Evolutionary conservation across 2,113 vertebrate species (phyloP), one percentile per base, ranked within the genome.

Genomic region (Hiodon tergisus): DNA sequence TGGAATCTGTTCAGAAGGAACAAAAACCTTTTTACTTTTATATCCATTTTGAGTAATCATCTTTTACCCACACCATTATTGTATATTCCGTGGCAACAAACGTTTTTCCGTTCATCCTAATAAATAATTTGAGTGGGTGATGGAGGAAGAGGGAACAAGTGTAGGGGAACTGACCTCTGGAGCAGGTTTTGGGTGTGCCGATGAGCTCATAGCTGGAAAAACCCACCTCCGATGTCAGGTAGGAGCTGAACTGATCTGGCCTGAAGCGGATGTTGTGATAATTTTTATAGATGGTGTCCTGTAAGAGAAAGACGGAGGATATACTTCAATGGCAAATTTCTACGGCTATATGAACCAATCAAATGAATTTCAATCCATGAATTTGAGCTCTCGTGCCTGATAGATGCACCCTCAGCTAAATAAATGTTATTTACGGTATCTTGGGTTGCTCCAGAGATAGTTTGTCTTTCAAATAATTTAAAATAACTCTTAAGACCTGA

Each of bases 161-260:
- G 9, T 9, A 5, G 52, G 48, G 60, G 10, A 46, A 57, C 65
- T 87, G 86, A 95, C 95, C 95, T 93, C 87, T 91, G 55, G 90
- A 82, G 69, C 89, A 89, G 86, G 85, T 91, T 61, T 90, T 89
- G 5, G 95, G 91, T 8, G 90, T 88, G 52, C 90, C 93, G 8
- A 96, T 88, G 73, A 91, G 86, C 82, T 96, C 94, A 55, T 91
- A 94, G 84, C 91, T 94, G 78, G 83, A 90, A 86, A 97, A 96
- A 76, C 95, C 94, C 67, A 95, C 94, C 72, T 95, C 94, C 3
- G 85, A 87, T 7, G 90, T 92, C 74, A 96, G 91, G 82, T 93
- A 95, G 0, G 91, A 86, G 61, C 84, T 85, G 83, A 96, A 97
- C 79, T 93, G 92, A 6, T 96, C 94, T 3, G 95, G 95, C 81